Evolutionary conservation across 2,797 vertebrate genomes (phyloP).

Genomic region (Argyrosomus regius): DNA sequence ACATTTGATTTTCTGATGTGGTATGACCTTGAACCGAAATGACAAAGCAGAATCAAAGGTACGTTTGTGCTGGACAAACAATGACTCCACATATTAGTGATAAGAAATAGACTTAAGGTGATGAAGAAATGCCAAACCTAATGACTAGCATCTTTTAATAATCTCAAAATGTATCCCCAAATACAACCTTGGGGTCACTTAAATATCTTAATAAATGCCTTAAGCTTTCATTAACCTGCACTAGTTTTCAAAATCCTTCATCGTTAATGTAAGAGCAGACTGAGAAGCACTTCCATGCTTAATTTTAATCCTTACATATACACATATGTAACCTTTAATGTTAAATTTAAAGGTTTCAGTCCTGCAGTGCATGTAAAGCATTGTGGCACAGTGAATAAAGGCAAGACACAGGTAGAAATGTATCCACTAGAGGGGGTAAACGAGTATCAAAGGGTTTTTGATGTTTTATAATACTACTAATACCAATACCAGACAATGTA

Average conservation of each 20-base stretch:
- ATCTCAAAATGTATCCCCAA: not conserved
- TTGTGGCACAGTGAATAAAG: not conserved
- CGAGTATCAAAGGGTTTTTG: no score
- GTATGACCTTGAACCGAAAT: not conserved
- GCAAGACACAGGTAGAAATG: not conserved
- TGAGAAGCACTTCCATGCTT: not conserved
- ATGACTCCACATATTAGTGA: not conserved
- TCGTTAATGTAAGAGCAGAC: not conserved
- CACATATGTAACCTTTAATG: not conserved
- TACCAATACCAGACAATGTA: not conserved
- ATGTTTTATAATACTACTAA: no score
- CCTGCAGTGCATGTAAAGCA: not conserved
- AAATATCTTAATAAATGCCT: not conserved
- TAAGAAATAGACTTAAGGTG: not conserved
- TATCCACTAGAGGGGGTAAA: conserved; percentile 23
- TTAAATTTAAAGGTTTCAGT: not conserved
- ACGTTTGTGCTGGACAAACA: not conserved
- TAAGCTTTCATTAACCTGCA: not conserved
- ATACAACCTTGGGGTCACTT: not conserved
- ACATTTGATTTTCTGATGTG: not conserved
- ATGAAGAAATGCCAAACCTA: not conserved
- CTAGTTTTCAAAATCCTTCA: not conserved
- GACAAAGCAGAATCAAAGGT: not conserved
- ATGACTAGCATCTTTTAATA: not conserved
- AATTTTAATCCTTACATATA: not conserved